Conservation (phyloP, 2,888 invertebrate genomes). For the Gari tellinella region DNA sequence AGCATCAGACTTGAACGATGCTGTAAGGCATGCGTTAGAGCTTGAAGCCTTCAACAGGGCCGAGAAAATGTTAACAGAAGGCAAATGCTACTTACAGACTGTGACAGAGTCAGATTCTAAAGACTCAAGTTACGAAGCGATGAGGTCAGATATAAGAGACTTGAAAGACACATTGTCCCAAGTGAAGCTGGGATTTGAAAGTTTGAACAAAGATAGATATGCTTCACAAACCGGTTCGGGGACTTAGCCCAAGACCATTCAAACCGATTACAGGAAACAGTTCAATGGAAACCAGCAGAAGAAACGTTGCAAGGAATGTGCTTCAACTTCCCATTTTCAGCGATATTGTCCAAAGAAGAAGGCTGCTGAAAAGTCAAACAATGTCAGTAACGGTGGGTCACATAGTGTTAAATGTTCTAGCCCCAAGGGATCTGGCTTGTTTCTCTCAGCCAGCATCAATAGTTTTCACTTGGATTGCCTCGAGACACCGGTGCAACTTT, state of each 20-base stretch:
- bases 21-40: no score
- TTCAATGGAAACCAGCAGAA: no score
- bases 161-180: no score
- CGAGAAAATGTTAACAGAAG: background rate
- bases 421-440: background rate
- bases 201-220: background rate
- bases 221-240: background rate
- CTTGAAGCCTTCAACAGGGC: no score
- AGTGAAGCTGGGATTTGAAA: background rate
- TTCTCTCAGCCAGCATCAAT: no score
- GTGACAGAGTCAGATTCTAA: no score
- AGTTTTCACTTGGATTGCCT: background rate
- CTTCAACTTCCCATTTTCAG: background rate
- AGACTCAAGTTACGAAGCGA: no score
- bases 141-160: no score
- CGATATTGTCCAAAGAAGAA: background rate
- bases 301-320: background rate
- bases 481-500: conserved; percentile 1
- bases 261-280: no score
- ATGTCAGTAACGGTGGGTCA: background rate
- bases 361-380: background rate
- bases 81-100: background rate
- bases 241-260: no score
- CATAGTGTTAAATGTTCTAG: conserved; percentile 2
- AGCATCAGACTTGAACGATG: no score